A percentile compares a stretch with the other conserved stretches of the same genome.
phyloP scores from a whole-genome alignment of 1,140 invertebrate genomes.

The Rhyacophila brunnea region DNA sequence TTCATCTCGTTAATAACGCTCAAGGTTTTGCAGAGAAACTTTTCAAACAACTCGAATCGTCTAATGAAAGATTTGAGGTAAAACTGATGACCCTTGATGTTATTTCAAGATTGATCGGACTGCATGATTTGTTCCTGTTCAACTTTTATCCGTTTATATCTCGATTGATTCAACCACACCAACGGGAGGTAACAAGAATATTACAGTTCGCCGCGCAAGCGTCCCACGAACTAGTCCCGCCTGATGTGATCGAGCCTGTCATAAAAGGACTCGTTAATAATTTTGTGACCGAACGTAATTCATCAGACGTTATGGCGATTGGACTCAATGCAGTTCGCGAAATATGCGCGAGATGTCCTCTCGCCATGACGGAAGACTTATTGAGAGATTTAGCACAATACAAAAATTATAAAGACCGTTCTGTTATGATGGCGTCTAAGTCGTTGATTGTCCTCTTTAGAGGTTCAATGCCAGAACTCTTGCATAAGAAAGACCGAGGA shows the following conservation, averaged over 20 bases:
- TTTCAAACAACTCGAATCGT: conserved; percentile 83
- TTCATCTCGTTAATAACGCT: conserved; percentile 94
- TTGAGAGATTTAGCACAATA: conserved; percentile 90
- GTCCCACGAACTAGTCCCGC: conserved; percentile 92
- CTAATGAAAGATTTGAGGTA: conserved; percentile 93
- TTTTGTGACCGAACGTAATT: conserved; percentile 97
- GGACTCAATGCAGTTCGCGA: conserved; percentile 93
- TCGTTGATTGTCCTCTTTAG: conserved; percentile 90
- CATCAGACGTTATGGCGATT: conserved; percentile 96
- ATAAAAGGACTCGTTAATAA: conserved; percentile 93
- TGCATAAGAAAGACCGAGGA: conserved; percentile 91
- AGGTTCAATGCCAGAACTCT: conserved; percentile 81
- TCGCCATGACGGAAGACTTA: conserved; percentile 89
- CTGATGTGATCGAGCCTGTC: conserved; percentile 90
- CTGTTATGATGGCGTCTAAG: conserved; percentile 95
- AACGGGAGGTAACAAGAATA: conserved; percentile 92
- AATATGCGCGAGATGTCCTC: conserved; percentile 87
- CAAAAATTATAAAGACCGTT: conserved; percentile 90
- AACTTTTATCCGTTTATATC: conserved; percentile 95
- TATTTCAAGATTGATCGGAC: conserved; percentile 91
- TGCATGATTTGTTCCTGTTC: conserved; percentile 90
- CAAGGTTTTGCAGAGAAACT: conserved; percentile 95
- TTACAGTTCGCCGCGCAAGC: conserved; percentile 95
- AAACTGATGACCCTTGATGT: conserved; percentile 94
- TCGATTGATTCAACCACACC: conserved; percentile 84